phyloP scores from a whole-genome alignment of 2,888 invertebrate genomes.

The Itoplectis maculator region DNA sequence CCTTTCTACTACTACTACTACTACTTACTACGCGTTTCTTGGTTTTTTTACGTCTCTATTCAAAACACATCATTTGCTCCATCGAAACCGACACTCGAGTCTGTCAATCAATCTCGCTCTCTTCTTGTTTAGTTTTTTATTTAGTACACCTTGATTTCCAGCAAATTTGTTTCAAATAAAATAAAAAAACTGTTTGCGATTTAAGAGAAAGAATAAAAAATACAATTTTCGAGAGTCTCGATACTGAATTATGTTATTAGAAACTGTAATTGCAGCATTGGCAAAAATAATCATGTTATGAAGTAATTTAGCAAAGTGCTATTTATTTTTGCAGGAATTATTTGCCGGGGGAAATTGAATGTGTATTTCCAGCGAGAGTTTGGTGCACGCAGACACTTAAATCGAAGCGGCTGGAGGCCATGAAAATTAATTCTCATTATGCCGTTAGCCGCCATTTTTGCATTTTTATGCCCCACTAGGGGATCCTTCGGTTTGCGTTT shows the following conservation, averaged over 20 bases:
- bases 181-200: background rate
- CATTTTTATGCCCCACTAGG: constrained; percentile 15
- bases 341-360: background rate
- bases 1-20: background rate
- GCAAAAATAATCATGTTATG: background rate
- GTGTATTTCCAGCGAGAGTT: background rate
- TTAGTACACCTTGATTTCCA: constrained; percentile 27
- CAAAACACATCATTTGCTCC: constrained; percentile 9
- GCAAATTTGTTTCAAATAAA: constrained; percentile 45
- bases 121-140: background rate
- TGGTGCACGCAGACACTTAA: background rate
- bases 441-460: background rate
- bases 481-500: constrained; percentile 39
- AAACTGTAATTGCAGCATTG: background rate
- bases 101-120: constrained; percentile 23
- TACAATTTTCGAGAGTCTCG: background rate
- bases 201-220: background rate
- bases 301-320: background rate
- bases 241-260: background rate
- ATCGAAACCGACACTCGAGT: constrained; percentile 18
- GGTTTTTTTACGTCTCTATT: constrained; percentile 20
- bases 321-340: background rate
- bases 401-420: background rate
- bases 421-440: constrained; percentile 4
- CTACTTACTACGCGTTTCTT: background rate